Conservation (phyloP, 2,888 invertebrate genomes). For the Melipona bicolor region DNA sequence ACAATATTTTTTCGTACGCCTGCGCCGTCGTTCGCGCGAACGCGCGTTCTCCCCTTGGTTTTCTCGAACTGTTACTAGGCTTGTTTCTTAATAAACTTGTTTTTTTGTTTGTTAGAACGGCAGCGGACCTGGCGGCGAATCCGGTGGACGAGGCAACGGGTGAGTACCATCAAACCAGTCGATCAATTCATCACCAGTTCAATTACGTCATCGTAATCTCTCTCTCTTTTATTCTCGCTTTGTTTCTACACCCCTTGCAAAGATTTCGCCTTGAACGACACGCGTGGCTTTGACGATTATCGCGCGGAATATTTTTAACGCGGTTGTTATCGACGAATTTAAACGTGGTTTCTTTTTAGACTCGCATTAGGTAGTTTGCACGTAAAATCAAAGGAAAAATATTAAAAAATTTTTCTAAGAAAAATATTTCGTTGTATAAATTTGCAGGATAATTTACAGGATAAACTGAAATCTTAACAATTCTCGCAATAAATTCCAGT, state of each 20-base stretch:
- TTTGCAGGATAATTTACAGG: not conserved
- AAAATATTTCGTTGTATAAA: no score
- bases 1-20: slow-evolving; percentile 75
- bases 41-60: slow-evolving; percentile 79
- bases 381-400: not conserved
- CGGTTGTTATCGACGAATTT: not conserved
- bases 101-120: slow-evolving; percentile 93
- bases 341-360: not conserved
- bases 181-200: not conserved
- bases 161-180: slow-evolving; percentile 84
- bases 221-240: no score
- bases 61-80: slow-evolving; percentile 80
- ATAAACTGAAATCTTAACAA: not conserved
- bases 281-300: not conserved
- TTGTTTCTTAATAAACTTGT: slow-evolving; percentile 84
- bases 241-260: not conserved
- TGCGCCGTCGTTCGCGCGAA: slow-evolving; percentile 76
- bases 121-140: slow-evolving; percentile 91
- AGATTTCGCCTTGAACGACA: not conserved
- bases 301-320: not conserved
- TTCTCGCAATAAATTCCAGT: not conserved
- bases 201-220: not conserved
- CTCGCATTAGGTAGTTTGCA: not conserved
- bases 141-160: slow-evolving; percentile 93
- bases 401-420: not conserved